Base-by-base conservation (phyloP, 2,797 vertebrate species). In the Heteromormyrus szaboi region DNA sequence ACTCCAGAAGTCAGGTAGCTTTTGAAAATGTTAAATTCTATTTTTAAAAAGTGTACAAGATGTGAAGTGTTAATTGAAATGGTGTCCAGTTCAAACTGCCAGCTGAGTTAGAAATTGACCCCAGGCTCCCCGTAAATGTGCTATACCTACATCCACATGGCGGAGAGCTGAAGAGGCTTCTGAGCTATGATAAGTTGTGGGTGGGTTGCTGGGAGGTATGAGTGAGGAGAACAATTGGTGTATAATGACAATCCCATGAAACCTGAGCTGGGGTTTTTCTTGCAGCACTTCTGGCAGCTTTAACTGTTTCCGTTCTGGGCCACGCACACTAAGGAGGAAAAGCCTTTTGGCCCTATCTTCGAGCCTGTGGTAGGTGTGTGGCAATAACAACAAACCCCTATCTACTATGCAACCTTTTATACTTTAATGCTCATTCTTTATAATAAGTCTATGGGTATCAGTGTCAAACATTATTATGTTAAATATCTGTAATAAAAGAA, bases 201-300 rank as follows among this genome's bases (percentile, higher is more conserved):
- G 81, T 51, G 81, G 46, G 81, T 44, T 37, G 37, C 17, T 84
- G 44, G 44, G 44, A 44, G 22, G 81, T 51, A 29, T 50, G 81
- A 59, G 46, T 14, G 3, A 29, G 22, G 53, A 56, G 33, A 86
- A 86, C 85, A 86, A 56, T 86, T 8, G 50, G 22, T 11, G 56
- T 56, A 8, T 86, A 56, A 86, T 59, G 85, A 86, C 85, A 56
- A 86, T 86, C n/a, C 51, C 53, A 86, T 56, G 53, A 33, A 29
- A 84, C 44, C 14, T 48, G 19, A 84, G 11, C 81, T 25, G 44
- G 8, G 81, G 1, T 41, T 37, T 22, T 6, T 86, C 79, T 84
- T 50, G 41, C 46, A 46, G 81, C 41, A 48, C 17, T 50, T 25
- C 3, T 84, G 8, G 41, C 81, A 48, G 41, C 46, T 11, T 25